Conservation (phyloP, 2,888 invertebrate genomes). For the Eudasyphora cyanicolor region DNA sequence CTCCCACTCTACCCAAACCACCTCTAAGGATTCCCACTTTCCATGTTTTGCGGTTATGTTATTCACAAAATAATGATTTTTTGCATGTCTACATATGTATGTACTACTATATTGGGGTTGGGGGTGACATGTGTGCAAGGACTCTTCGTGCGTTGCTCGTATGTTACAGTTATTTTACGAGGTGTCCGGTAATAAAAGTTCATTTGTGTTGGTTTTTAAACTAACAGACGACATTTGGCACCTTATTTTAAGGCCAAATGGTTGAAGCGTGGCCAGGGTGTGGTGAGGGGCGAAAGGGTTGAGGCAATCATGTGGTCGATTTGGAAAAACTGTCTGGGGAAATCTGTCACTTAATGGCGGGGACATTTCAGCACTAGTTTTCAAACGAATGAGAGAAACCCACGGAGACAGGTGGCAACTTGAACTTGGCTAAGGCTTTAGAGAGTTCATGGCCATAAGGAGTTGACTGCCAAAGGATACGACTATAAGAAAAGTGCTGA, state of each 20-base stretch:
- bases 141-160: slow-evolving; percentile 34
- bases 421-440: not conserved
- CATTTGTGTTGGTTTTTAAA: slow-evolving; percentile 49
- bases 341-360: slow-evolving; percentile 44
- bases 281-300: slow-evolving; percentile 22
- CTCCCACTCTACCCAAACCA: not conserved
- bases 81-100: slow-evolving; percentile 5
- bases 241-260: slow-evolving; percentile 50
- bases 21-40: not conserved
- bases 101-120: no score
- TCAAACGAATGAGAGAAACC: not conserved
- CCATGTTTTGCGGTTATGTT: slow-evolving; percentile 1
- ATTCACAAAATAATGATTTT: slow-evolving; percentile 7
- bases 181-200: slow-evolving; percentile 60
- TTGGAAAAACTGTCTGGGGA: slow-evolving; percentile 59
- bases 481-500: not conserved
- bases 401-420: not conserved
- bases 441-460: not conserved
- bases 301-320: slow-evolving; percentile 59
- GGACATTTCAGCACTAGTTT: not conserved
- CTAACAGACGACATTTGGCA: slow-evolving; percentile 64
- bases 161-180: slow-evolving; percentile 62
- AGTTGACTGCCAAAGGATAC: not conserved
- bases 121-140: slow-evolving; percentile 10
- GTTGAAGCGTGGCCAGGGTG: slow-evolving; percentile 6